Percentiles rank a stretch among this genome's conserved stretches.
phyloP scores from a whole-genome alignment of 37 sponge, comb jelly and placozoan genomes.

The Ephydatia muelleri region DNA sequence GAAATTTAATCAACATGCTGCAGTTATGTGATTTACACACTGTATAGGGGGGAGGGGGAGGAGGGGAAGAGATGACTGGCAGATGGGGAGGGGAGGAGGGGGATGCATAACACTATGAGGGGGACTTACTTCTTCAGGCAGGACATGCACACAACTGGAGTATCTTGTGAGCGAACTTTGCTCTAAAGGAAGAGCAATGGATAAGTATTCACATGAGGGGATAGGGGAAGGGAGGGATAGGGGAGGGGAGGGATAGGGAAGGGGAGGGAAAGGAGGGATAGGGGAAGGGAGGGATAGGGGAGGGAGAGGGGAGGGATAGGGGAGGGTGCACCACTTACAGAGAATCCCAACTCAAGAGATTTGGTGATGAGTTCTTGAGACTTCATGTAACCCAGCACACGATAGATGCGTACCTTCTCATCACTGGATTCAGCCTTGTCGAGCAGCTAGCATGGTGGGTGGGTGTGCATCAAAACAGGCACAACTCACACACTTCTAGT shows the following conservation, averaged over 20 bases:
- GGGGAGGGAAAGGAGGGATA: background rate
- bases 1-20: too few relatives aligned
- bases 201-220: background rate
- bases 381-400: constrained; percentile 72
- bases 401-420: constrained; percentile 84
- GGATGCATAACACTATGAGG: background rate
- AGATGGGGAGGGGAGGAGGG: background rate
- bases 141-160: background rate
- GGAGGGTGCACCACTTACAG: constrained; percentile 41
- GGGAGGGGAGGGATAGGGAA: background rate
- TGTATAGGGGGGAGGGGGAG: background rate
- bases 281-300: too few relatives aligned
- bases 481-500: background rate
- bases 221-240: background rate
- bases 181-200: background rate
- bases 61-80: background rate
- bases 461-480: background rate
- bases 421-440: constrained; percentile 81
- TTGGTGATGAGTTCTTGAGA: constrained; percentile 44
- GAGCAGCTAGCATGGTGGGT: constrained; percentile 61
- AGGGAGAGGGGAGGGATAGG: background rate
- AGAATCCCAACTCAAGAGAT: constrained; percentile 76
- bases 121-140: constrained; percentile 5
- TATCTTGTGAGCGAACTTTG: background rate
- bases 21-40: too few relatives aligned